These are phyloP conservation scores for Anoplius nigerrimus DNA, from an alignment of 2,888 invertebrate genomes.

Conservation along the genomic window DNA sequence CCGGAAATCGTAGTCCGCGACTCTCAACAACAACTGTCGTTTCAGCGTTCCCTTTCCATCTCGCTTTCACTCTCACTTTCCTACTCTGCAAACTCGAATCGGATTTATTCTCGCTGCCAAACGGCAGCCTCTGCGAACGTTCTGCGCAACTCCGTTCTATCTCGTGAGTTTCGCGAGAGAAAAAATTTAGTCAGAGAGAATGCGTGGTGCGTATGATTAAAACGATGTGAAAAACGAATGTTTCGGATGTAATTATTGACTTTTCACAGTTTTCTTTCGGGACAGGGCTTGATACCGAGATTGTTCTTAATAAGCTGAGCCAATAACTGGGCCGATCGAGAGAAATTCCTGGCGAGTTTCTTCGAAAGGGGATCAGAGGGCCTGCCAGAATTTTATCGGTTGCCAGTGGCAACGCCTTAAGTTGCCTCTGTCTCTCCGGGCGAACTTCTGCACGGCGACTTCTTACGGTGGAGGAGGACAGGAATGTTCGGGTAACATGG, in stretches of 20 bases:
- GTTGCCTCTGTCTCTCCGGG: slow-evolving; percentile 48
- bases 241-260: too few species aligned
- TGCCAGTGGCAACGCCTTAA: slow-evolving; percentile 66
- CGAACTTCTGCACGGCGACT: slow-evolving; percentile 36
- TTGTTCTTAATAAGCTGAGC: slow-evolving; percentile 42
- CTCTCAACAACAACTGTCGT: slow-evolving; percentile 28
- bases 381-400: slow-evolving; percentile 64
- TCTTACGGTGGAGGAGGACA: slow-evolving; percentile 32
- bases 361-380: slow-evolving; percentile 54
- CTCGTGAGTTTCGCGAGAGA: too few species aligned
- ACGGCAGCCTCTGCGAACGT: too few species aligned
- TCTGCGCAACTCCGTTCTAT: too few species aligned
- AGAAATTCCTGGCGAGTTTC: slow-evolving; percentile 55
- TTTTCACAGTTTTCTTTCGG: too few species aligned
- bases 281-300: neutral
- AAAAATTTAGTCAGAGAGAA: too few species aligned
- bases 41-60: slow-evolving; percentile 3
- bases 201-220: too few species aligned
- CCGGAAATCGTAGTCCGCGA: slow-evolving; percentile 55
- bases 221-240: too few species aligned
- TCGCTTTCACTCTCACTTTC: neutral
- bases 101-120: too few species aligned
- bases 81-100: too few species aligned
- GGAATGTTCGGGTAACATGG: neutral
- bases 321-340: slow-evolving; percentile 44